Evolutionary conservation across 2,797 vertebrate genomes (phyloP).

Genomic region (Dicrostonyx torquatus): DNA sequence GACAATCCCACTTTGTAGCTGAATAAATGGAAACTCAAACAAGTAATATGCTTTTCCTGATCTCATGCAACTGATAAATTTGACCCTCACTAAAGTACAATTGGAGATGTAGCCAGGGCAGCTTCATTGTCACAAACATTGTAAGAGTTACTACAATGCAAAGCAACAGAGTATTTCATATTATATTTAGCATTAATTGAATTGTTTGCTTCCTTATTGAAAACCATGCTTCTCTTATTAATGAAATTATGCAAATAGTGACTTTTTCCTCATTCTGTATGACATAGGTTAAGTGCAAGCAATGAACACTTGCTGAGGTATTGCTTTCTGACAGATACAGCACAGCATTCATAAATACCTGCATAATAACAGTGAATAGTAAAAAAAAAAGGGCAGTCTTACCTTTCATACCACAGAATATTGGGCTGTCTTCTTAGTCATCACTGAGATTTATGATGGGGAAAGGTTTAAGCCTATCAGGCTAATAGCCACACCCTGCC

Average conservation of each 20-base stretch:
- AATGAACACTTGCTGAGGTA: conserved; percentile 41
- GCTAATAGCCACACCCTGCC: too few species aligned
- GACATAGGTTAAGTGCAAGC: conserved; percentile 61
- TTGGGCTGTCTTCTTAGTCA: neutral
- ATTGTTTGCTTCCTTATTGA: conserved; percentile 13
- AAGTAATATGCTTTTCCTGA: neutral
- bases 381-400: conserved; percentile 25
- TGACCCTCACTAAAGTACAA: neutral
- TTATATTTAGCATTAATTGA: conserved; percentile 17
- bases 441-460: neutral
- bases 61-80: neutral
- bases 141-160: neutral
- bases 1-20: neutral
- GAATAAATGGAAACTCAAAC: neutral
- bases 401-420: conserved; percentile 55
- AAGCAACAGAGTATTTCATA: neutral
- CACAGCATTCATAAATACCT: conserved; percentile 59
- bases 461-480: too few species aligned
- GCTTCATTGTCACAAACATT: neutral
- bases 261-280: conserved; percentile 7
- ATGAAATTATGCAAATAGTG: conserved; percentile 53
- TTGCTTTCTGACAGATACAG: conserved; percentile 56
- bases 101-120: conserved; percentile 11
- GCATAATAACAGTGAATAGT: neutral
- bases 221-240: conserved; percentile 51